Evolutionary conservation across 1,140 invertebrate species (phyloP).

Genomic region (Drosophila erecta): DNA sequence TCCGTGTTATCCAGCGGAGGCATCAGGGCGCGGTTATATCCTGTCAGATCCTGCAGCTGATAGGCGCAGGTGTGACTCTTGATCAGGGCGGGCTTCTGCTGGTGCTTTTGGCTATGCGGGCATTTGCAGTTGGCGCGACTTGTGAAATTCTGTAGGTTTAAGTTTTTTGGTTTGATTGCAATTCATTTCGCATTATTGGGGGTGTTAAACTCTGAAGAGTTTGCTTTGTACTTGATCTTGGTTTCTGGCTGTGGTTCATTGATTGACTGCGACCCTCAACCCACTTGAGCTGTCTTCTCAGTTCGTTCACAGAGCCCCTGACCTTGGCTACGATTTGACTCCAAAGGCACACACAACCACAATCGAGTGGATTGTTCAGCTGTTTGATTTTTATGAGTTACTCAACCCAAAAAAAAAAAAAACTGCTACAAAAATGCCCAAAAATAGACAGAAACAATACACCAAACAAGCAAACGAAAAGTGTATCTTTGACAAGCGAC

Average conservation of each 20-base stretch:
- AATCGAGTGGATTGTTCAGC: conserved; percentile 52
- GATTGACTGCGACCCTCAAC: conserved; percentile 65
- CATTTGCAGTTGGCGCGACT: conserved; percentile 74
- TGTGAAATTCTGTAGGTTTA: conserved; percentile 71
- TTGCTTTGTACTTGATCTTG: conserved; percentile 73
- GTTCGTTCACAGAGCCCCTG: conserved; percentile 80
- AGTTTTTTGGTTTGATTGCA: conserved; percentile 2
- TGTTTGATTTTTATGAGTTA: conserved; percentile 46
- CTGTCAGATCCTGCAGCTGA: conserved; percentile 68
- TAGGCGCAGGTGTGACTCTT: conserved; percentile 75
- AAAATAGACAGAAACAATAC: conserved; percentile 46
- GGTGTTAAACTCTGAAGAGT: conserved; percentile 5
- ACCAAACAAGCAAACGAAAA: conserved; percentile 42
- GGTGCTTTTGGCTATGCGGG: conserved; percentile 63
- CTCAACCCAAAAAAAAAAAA: conserved; percentile 22
- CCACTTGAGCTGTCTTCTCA: conserved; percentile 43
- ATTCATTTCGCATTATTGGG: neutral
- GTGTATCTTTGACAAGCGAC: conserved; percentile 50
- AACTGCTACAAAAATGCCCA: conserved; percentile 24
- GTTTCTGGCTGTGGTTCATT: conserved; percentile 50
- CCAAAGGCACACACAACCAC: conserved; percentile 14
- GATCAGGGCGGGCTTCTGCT: conserved; percentile 61
- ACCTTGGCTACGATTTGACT: conserved; percentile 74
- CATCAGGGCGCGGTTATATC: conserved; percentile 72
- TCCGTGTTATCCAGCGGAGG: conserved; percentile 71